phyloP scores from a whole-genome alignment of 1,140 invertebrate species.

The Zaprionus taronus region DNA sequence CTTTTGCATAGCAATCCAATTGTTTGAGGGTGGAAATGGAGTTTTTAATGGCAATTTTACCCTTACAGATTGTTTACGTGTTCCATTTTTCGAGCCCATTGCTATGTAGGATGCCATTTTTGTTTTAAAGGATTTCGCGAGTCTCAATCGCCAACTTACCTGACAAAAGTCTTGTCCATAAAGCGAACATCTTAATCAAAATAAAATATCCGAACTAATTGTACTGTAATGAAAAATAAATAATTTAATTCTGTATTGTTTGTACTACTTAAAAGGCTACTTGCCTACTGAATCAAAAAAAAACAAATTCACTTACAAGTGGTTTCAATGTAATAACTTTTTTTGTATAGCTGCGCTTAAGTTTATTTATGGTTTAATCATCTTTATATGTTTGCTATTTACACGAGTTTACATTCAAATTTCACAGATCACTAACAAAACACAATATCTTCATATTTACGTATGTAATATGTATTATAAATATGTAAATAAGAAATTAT shows the following conservation, averaged over 20 bases:
- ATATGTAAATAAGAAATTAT: constrained; percentile 61
- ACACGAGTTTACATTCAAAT: constrained; percentile 79
- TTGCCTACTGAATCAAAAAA: not conserved
- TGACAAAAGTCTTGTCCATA: not conserved
- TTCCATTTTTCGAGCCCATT: not conserved
- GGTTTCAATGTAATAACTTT: constrained; percentile 11
- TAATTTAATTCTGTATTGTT: not conserved
- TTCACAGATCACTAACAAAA: constrained; percentile 74
- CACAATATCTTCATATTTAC: constrained; percentile 55
- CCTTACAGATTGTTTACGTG: not conserved
- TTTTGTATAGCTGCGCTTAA: constrained; percentile 63
- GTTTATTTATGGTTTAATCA: constrained; percentile 67
- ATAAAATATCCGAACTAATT: not conserved
- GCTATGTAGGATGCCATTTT: not conserved
- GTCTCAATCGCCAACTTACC: not conserved
- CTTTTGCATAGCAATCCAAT: not conserved
- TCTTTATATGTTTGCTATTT: constrained; percentile 68
- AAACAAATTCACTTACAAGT: not conserved
- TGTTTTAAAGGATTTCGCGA: not conserved
- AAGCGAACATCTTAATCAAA: not conserved
- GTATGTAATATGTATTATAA: constrained; percentile 49
- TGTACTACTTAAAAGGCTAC: not conserved
- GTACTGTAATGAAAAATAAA: not conserved
- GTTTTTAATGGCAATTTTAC: not conserved
- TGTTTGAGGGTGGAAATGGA: not conserved